phyloP scores from a whole-genome alignment of 1,140 invertebrate genomes.

The Aphelenchoides avenae region DNA sequence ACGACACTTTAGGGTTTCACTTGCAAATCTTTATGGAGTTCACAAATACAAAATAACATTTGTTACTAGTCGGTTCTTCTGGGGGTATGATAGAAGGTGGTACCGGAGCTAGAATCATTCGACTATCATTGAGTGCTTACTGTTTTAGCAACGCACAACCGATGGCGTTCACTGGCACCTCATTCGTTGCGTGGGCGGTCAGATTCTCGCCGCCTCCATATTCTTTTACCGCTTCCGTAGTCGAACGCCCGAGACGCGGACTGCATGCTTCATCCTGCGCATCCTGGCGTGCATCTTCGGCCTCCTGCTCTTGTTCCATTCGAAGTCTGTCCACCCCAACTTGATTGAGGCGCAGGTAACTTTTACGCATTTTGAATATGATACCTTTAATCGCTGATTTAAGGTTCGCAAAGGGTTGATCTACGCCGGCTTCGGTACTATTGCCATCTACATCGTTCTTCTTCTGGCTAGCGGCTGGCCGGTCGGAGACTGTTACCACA shows the following conservation, averaged over 20 bases:
- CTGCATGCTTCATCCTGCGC: slow-evolving; percentile 50
- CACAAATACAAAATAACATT: background rate
- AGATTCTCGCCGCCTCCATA: slow-evolving; percentile 47
- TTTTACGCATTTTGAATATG: background rate
- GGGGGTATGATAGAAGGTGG: too few species aligned
- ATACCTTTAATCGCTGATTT: slow-evolving; percentile 6
- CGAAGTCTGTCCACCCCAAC: slow-evolving; percentile 36
- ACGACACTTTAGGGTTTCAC: too few species aligned
- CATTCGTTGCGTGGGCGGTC: slow-evolving; percentile 54
- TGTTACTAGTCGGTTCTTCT: too few species aligned
- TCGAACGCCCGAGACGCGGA: slow-evolving; percentile 31
- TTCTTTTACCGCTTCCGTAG: slow-evolving; percentile 39
- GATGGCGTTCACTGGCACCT: slow-evolving; percentile 60
- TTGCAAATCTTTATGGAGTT: too few species aligned
- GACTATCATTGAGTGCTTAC: too few species aligned
- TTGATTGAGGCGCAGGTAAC: slow-evolving; percentile 22
- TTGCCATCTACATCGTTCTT: slow-evolving; percentile 35
- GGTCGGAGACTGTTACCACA: slow-evolving; percentile 29
- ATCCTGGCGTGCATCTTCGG: slow-evolving; percentile 39
- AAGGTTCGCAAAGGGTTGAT: slow-evolving; percentile 37
- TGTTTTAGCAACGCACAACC: slow-evolving; percentile 46
- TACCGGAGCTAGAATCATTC: too few species aligned
- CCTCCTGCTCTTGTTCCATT: slow-evolving; percentile 45
- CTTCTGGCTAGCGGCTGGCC: slow-evolving; percentile 37
- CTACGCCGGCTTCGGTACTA: slow-evolving; percentile 27